Percentiles rank a stretch among this genome's conserved stretches.
These are phyloP conservation scores for Dicrurus megarhynchus DNA, from an alignment of 2,113 vertebrate species.

Conservation along the genomic window DNA sequence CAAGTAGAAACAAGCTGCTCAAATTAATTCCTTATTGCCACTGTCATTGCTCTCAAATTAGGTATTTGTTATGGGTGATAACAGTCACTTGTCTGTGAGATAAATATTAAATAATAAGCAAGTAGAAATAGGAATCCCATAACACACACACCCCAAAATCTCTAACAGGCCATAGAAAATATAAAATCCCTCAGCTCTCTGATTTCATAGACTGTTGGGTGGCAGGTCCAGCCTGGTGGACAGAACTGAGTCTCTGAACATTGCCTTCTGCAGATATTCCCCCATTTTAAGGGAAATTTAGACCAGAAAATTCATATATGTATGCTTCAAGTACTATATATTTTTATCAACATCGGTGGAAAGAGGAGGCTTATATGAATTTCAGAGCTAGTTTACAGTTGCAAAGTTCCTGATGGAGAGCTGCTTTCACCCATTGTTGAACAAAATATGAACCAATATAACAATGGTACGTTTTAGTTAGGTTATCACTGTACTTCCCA, in stretches of 20 bases:
- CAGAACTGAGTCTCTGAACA: neutral
- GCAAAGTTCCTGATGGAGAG: neutral
- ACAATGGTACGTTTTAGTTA: neutral
- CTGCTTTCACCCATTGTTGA: neutral
- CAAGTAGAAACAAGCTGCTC: neutral
- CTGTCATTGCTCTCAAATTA: neutral
- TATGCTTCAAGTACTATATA: neutral
- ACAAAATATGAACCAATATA: neutral
- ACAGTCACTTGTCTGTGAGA: neutral
- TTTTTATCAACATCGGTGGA: neutral
- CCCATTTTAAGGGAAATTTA: neutral
- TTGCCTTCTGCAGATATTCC: neutral
- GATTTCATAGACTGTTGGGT: neutral
- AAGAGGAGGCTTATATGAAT: neutral
- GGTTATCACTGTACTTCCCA: neutral
- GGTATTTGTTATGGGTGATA: neutral
- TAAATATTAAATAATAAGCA: neutral
- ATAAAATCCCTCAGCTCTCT: neutral
- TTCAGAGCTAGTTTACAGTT: neutral
- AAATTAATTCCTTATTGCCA: neutral
- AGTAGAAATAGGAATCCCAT: neutral
- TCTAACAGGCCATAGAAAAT: neutral
- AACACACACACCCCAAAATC: fast-evolving
- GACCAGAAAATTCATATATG: neutral
- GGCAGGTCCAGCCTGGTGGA: neutral